A percentile compares a stretch with the other conserved stretches of the same genome.
These are phyloP conservation scores for Drosophila serrata DNA, from an alignment of 1,140 invertebrate genomes.

Conservation along the genomic window DNA sequence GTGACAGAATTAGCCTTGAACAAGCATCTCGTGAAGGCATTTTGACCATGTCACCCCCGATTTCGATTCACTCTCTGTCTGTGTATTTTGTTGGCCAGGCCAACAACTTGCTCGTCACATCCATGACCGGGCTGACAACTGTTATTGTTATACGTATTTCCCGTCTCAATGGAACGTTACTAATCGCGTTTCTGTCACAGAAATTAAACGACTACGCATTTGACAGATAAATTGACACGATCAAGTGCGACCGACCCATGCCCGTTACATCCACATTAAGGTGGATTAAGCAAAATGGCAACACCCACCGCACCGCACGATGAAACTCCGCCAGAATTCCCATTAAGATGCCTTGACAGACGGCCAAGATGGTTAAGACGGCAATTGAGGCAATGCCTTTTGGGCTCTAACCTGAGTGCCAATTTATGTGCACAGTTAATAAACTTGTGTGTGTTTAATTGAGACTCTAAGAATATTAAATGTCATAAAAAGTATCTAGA, in stretches of 20 bases:
- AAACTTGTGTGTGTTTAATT: not conserved
- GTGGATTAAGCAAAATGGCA: slow-evolving; percentile 76
- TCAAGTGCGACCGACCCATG: slow-evolving; percentile 67
- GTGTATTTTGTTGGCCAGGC: not conserved
- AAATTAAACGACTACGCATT: slow-evolving; percentile 70
- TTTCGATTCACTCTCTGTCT: not conserved
- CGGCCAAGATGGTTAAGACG: slow-evolving; percentile 19
- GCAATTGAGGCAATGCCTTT: too few species aligned
- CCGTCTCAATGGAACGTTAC: slow-evolving; percentile 59
- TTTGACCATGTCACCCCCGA: slow-evolving; percentile 33
- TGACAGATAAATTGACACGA: slow-evolving; percentile 81
- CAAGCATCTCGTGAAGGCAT: slow-evolving; percentile 25
- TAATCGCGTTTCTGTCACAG: slow-evolving; percentile 81
- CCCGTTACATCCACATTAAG: slow-evolving; percentile 57
- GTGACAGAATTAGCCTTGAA: slow-evolving; percentile 84
- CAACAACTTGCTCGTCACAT: not conserved
- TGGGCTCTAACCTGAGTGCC: slow-evolving; percentile 57
- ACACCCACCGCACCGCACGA: slow-evolving; percentile 11
- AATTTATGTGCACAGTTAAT: not conserved
- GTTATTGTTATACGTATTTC: slow-evolving; percentile 29
- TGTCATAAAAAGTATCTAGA: not conserved
- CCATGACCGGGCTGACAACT: slow-evolving; percentile 14
- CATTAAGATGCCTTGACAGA: slow-evolving; percentile 57
- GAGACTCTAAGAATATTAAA: too few species aligned
- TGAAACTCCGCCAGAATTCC: slow-evolving; percentile 38